Evolutionary conservation across 2,888 invertebrate genomes (phyloP).

Genomic region (Rhagonycha fulva): DNA sequence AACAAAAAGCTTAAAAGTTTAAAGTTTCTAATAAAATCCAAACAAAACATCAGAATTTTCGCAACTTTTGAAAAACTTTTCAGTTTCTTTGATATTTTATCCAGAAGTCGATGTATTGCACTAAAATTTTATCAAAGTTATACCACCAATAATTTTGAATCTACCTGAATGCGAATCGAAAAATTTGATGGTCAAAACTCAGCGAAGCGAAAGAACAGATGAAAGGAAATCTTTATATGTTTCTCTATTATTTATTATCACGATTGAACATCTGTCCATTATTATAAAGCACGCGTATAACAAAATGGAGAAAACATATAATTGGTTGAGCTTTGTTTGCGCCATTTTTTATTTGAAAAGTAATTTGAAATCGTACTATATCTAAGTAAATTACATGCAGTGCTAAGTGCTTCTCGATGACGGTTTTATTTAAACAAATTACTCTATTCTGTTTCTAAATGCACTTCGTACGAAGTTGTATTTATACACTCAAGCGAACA

Average conservation of each 20-base stretch:
- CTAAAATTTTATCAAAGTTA: background rate
- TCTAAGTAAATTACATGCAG: background rate
- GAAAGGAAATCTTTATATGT: constrained; percentile 48
- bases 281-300: constrained; percentile 39
- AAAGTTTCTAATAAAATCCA: background rate
- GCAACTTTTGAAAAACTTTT: background rate
- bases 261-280: constrained; percentile 42
- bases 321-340: constrained; percentile 9
- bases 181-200: constrained; percentile 41
- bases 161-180: constrained; percentile 40
- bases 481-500: background rate
- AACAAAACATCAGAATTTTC: background rate
- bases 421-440: background rate
- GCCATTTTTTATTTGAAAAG: constrained; percentile 1
- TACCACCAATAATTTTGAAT: background rate
- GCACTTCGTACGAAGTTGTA: background rate
- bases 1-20: background rate
- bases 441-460: background rate
- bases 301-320: background rate
- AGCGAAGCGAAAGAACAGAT: constrained; percentile 45
- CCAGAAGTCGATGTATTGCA: background rate
- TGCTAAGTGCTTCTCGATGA: background rate
- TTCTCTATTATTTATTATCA: constrained; percentile 49
- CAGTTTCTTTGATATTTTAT: background rate
- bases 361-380: background rate